These are phyloP conservation scores for Scartelaos histophorus DNA, from an alignment of 2,113 vertebrate genomes.

Conservation along the genomic window DNA sequence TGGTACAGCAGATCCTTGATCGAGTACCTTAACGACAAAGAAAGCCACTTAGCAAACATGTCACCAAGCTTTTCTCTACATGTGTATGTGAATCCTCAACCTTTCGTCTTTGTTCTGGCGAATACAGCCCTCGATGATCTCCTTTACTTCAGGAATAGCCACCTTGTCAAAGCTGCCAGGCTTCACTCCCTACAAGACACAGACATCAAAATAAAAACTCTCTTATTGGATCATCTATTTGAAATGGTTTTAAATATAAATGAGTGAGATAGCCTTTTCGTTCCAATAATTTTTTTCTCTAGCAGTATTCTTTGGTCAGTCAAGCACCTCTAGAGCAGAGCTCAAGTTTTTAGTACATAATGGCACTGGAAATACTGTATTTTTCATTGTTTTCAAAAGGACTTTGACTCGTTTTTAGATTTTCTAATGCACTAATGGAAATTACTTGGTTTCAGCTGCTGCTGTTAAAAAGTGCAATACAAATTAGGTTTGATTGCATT, in stretches of 20 bases:
- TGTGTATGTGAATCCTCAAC: slow-evolving; percentile 61
- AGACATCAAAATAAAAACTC: slow-evolving; percentile 61
- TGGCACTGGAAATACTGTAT: neutral
- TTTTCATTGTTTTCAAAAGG: neutral
- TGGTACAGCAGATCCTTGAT: slow-evolving; percentile 99
- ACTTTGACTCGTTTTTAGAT: neutral
- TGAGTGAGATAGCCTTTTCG: neutral
- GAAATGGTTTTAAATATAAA: neutral
- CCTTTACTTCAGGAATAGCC: slow-evolving; percentile 97
- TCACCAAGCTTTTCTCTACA: neutral
- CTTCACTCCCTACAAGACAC: slow-evolving; percentile 91
- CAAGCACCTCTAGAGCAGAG: too few species aligned
- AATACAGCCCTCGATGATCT: slow-evolving; percentile 98
- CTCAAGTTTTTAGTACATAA: neutral
- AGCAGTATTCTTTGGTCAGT: neutral
- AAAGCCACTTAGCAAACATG: slow-evolving; percentile 8
- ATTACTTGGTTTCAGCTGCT: neutral
- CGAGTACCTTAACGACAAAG: slow-evolving; percentile 81
- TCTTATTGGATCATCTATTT: neutral
- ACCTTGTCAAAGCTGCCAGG: slow-evolving; percentile 99
- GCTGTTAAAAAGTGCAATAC: neutral
- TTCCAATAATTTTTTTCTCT: neutral
- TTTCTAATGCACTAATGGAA: neutral
- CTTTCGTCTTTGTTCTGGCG: slow-evolving; percentile 97
- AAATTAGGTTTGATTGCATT: neutral